Base-by-base conservation (phyloP, 2,797 vertebrate genomes). In the Austrolebias charrua region DNA sequence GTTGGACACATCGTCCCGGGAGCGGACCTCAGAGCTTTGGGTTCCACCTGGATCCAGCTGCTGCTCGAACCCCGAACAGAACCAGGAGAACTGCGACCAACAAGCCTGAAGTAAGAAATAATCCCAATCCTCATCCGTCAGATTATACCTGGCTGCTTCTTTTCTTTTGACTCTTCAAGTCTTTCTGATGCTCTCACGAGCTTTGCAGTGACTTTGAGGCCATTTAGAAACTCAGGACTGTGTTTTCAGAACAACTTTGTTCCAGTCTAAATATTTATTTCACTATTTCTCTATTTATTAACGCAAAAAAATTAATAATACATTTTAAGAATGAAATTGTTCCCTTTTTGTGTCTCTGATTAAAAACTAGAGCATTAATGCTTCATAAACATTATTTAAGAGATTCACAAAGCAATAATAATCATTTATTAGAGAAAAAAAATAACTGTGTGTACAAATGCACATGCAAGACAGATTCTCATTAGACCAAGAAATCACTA, bases 1-100 rank as follows among this genome's bases (percentile, higher is more conserved):
- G 59, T 75, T 73, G 72, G 1, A 51, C 74, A 81, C 85, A 82
- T 86, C 79, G 81, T 86, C 79, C 73, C 58, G 54, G 73, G 76
- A 69, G 64, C 64, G 75, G 72, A 85, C 45, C 46, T 71, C 62
- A 44, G 67, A 80, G 71, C 40, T 40, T 43, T 38, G 31, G 24
- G 44, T 75, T 47, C 68, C 55, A 55, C 53, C 73, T 75, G 76
- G 69, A 66, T 62, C 63, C 55, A 76, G 51, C 73, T 60, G 64
- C 60, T 50, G 5, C n/a, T n/a, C 11, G 33, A 44, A 61, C 19
- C 76, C 0, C 16, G 63, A 61, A 69, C 62, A 18, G 51, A 62
- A 80, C 18, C 64, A 50, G 66, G 52, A 49, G 50, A 64, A 67
- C 56, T 58, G 56, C 60, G 64, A 33, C 51, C 62, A 65, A 66